phyloP scores from a whole-genome alignment of 2,888 invertebrate species.

The Allolobophora icterica region DNA sequence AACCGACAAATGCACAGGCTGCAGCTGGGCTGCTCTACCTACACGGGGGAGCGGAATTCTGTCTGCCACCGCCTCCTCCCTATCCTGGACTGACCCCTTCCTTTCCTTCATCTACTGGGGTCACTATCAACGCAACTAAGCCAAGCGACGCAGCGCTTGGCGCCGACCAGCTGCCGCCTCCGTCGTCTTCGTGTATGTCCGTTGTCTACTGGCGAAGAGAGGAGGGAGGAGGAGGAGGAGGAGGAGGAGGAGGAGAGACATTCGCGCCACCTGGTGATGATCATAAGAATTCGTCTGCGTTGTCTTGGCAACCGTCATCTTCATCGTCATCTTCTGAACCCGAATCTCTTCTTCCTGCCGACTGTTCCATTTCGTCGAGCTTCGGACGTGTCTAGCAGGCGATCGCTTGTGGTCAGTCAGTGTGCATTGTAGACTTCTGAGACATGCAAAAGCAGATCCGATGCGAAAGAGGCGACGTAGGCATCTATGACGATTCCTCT shows the following conservation, averaged over 20 bases:
- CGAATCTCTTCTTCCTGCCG: background rate
- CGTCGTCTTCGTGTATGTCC: background rate
- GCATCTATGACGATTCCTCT: background rate
- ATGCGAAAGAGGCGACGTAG: no score
- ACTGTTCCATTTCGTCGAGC: no score
- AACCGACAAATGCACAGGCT: background rate
- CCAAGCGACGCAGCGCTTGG: background rate
- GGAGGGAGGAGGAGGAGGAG: background rate
- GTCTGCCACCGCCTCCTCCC: background rate
- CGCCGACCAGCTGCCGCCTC: background rate
- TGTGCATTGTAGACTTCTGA: no score
- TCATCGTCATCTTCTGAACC: background rate
- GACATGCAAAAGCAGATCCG: no score
- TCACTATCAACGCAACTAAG: background rate
- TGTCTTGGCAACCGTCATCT: background rate
- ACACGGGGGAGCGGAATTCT: background rate
- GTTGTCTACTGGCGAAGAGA: background rate
- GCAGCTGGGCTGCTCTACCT: background rate
- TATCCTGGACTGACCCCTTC: background rate
- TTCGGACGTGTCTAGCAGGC: no score
- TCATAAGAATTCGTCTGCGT: background rate
- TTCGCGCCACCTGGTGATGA: background rate
- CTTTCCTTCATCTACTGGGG: background rate
- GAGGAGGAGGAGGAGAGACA: background rate
- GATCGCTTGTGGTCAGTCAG: no score